Evolutionary conservation across 2,888 invertebrate genomes (phyloP).

Genomic region (Spatulosminthurus flaviceps): DNA sequence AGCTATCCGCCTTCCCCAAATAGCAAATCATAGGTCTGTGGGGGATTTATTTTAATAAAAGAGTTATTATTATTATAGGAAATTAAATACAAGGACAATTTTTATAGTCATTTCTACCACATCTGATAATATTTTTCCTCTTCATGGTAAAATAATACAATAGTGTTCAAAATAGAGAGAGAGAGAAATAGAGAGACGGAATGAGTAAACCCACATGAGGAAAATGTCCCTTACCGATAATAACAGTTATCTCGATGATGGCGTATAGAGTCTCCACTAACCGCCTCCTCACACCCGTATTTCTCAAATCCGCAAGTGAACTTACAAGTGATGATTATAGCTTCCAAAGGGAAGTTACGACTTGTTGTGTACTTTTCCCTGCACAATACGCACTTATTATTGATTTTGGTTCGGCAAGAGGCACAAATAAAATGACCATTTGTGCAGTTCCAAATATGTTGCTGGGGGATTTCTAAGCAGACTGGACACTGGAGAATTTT

Average conservation of each 20-base stretch:
- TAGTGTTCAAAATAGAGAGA: too few species aligned
- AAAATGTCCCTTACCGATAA: neutral
- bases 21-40: neutral
- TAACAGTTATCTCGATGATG: neutral
- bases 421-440: constrained; percentile 7
- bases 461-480: neutral
- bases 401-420: neutral
- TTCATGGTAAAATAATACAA: too few species aligned
- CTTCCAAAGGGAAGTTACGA: constrained; percentile 1
- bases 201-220: too few species aligned
- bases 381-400: neutral
- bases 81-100: too few species aligned
- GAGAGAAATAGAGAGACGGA: too few species aligned
- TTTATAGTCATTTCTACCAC: too few species aligned
- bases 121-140: too few species aligned
- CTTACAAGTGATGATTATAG: constrained; percentile 6
- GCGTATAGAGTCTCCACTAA: neutral
- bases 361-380: neutral
- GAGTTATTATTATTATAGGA: too few species aligned
- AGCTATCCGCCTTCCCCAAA: neutral
- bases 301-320: constrained; percentile 13
- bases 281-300: neutral
- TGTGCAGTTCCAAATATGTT: neutral
- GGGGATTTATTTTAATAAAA: too few species aligned
- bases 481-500: neutral